Conservation (phyloP, 2,888 invertebrate genomes). For the Plemyria rubiginata region DNA sequence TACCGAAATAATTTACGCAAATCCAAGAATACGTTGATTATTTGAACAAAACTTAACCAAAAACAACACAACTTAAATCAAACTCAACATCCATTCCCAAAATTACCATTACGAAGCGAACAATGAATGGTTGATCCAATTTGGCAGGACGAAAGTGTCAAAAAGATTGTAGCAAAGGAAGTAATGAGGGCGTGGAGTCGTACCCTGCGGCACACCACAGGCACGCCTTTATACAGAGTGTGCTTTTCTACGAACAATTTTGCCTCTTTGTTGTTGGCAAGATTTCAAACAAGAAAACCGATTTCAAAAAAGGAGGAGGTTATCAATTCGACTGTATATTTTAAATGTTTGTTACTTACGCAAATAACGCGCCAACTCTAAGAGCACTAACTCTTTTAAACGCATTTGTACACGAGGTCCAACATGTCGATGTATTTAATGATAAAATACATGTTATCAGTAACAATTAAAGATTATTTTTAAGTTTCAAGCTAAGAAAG, state of each 20-base stretch:
- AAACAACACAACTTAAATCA: conserved; percentile 59
- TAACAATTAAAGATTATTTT: too few relatives aligned
- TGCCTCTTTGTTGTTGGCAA: not conserved
- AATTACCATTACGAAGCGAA: conserved; percentile 69
- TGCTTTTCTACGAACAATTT: not conserved
- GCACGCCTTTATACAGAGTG: conserved; percentile 64
- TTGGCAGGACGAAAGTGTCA: conserved; percentile 73
- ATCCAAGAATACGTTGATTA: not conserved
- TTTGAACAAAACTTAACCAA: conserved; percentile 46
- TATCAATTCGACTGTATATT: too few relatives aligned
- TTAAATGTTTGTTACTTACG: too few relatives aligned
- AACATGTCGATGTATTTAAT: too few relatives aligned
- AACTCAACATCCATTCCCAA: conserved; percentile 50
- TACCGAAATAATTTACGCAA: not conserved
- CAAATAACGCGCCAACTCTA: too few relatives aligned
- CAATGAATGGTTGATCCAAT: conserved; percentile 73
- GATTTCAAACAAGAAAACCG: too few relatives aligned
- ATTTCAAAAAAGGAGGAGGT: too few relatives aligned
- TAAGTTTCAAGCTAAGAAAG: too few relatives aligned
- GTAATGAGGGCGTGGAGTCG: conserved; percentile 68
- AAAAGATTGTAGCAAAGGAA: conserved; percentile 67
- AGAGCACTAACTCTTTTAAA: too few relatives aligned
- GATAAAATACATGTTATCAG: too few relatives aligned
- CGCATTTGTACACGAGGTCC: too few relatives aligned
- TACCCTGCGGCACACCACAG: conserved; percentile 71